phyloP scores from a whole-genome alignment of 2,113 vertebrate species.

The Progne subis region DNA sequence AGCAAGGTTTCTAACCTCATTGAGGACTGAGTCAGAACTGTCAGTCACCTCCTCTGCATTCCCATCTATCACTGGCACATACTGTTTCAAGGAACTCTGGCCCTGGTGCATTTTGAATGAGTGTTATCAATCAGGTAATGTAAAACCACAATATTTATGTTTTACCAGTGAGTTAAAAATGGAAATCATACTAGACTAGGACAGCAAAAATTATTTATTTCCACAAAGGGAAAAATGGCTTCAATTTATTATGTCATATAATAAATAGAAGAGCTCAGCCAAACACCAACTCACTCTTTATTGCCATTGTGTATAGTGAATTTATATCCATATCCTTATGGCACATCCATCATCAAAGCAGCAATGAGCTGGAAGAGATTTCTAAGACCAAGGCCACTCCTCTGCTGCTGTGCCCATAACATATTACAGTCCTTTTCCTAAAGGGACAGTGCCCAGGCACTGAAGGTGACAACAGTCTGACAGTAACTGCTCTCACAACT shows the following conservation, averaged over 20 bases:
- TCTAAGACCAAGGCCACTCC: not conserved
- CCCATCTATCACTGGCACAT: constrained; percentile 15
- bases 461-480: not conserved
- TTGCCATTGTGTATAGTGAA: not conserved
- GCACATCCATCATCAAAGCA: not conserved
- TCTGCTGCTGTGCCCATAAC: rapidly evolving
- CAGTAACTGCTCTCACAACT: not conserved
- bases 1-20: constrained; percentile 30
- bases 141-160: not conserved
- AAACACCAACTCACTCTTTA: not conserved
- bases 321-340: not conserved
- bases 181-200: not conserved
- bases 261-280: not conserved
- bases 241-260: not conserved
- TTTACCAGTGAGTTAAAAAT: not conserved
- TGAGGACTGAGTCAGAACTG: constrained; percentile 10
- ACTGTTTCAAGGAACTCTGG: constrained; percentile 24
- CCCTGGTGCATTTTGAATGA: not conserved
- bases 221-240: not conserved
- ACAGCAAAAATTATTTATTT: not conserved
- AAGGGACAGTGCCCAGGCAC: not conserved
- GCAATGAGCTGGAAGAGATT: not conserved
- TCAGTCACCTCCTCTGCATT: not conserved
- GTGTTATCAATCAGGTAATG: not conserved
- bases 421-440: not conserved